Conservation (phyloP, 2,113 vertebrate genomes). For the Pachyramphus minor region DNA sequence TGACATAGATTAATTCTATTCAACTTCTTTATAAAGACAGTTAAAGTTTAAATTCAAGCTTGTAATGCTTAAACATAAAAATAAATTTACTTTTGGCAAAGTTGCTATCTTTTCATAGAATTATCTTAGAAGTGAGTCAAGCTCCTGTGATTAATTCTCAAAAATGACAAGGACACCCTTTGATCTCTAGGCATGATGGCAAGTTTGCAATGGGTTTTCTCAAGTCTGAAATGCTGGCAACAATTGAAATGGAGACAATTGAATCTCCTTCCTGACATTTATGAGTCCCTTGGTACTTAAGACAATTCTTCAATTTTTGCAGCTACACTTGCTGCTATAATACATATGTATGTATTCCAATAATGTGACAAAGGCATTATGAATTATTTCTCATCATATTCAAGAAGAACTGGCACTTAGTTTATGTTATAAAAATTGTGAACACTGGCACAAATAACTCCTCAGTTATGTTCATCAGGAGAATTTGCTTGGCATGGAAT, state of each 20-base stretch:
- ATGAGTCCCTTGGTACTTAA: not conserved
- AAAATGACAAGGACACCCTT: not conserved
- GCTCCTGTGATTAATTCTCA: not conserved
- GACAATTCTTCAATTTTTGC: not conserved
- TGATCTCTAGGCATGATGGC: not conserved
- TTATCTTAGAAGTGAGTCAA: not conserved
- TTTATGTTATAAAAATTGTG: not conserved
- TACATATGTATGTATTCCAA: not conserved
- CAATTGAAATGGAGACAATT: not conserved
- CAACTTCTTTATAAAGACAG: not conserved
- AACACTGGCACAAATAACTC: not conserved
- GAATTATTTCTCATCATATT: constrained; percentile 7
- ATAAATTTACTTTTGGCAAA: not conserved
- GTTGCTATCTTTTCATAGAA: not conserved
- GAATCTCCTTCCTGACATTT: not conserved
- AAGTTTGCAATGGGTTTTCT: not conserved
- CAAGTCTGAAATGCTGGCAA: not conserved
- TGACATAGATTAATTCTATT: not conserved
- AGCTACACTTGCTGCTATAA: not conserved
- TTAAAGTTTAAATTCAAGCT: not conserved
- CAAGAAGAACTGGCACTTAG: not conserved
- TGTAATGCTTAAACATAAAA: not conserved
- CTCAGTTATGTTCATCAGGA: not conserved
- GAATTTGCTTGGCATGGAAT: not conserved
- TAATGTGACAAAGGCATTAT: not conserved